Evolutionary conservation across 2,113 vertebrate genomes (phyloP).

Genomic region (Phaetusa simplex): DNA sequence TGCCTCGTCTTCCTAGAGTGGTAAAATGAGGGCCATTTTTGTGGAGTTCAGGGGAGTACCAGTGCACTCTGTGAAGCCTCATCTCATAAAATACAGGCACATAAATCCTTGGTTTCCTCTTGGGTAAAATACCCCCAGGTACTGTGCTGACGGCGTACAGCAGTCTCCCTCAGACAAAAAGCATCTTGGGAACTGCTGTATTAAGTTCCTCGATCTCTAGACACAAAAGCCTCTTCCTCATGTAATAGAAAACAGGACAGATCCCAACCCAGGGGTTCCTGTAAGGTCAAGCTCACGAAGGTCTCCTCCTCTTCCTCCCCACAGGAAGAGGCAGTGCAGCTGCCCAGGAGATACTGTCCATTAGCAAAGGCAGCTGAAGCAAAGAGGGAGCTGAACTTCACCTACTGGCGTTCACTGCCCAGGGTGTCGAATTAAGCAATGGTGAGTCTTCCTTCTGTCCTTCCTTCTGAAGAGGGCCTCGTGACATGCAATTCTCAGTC

Average conservation of each 20-base stretch:
- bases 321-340: neutral
- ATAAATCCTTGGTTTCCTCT: neutral
- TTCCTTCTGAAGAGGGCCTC: neutral
- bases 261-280: neutral
- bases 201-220: neutral
- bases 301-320: neutral
- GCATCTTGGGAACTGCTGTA: neutral
- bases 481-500: fast-evolving
- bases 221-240: neutral
- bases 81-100: neutral
- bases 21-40: neutral
- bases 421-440: neutral
- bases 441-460: neutral
- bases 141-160: too few relatives aligned
- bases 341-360: neutral
- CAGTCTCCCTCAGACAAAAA: neutral
- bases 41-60: neutral
- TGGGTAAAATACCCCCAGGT: neutral
- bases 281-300: neutral
- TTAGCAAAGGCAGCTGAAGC: neutral
- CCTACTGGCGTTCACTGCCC: neutral
- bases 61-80: neutral
- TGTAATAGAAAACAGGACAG: neutral
- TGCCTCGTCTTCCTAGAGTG: neutral
- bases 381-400: neutral